phyloP scores from a whole-genome alignment of 2,113 vertebrate species.

The Varanus salvator region DNA sequence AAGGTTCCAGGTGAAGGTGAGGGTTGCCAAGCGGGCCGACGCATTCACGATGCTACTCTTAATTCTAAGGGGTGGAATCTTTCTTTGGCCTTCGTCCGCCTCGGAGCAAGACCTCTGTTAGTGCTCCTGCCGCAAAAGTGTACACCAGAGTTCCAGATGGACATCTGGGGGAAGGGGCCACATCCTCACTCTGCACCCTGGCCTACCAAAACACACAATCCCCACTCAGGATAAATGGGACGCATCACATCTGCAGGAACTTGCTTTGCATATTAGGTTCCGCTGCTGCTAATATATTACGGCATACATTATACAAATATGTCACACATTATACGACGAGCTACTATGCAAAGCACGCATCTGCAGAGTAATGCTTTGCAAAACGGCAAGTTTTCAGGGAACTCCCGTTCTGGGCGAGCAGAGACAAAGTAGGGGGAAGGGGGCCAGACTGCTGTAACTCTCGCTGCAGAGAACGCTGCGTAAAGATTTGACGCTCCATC shows the following conservation, averaged over 20 bases:
- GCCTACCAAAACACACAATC: neutral
- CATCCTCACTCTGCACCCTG: too few relatives aligned
- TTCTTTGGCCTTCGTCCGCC: neutral
- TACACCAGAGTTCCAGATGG: too few relatives aligned
- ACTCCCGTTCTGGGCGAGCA: neutral
- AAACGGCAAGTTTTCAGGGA: neutral
- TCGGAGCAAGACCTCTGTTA: neutral
- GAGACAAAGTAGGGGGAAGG: neutral
- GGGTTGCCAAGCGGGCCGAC: too few relatives aligned
- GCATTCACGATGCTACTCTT: neutral
- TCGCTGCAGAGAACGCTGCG: neutral
- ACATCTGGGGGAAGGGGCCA: neutral
- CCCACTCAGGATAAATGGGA: neutral
- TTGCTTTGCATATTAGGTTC: neutral
- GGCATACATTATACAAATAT: neutral
- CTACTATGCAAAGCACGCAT: neutral
- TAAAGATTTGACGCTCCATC: too few relatives aligned
- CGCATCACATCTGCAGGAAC: neutral
- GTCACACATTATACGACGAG: neutral
- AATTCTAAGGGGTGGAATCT: too few relatives aligned
- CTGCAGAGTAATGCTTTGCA: neutral
- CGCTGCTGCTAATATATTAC: neutral
- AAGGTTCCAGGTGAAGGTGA: neutral
- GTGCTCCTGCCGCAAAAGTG: neutral
- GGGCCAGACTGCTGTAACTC: neutral